Base-by-base conservation (phyloP, 2,797 vertebrate species). In the Myoxocephalus aenaeus region DNA sequence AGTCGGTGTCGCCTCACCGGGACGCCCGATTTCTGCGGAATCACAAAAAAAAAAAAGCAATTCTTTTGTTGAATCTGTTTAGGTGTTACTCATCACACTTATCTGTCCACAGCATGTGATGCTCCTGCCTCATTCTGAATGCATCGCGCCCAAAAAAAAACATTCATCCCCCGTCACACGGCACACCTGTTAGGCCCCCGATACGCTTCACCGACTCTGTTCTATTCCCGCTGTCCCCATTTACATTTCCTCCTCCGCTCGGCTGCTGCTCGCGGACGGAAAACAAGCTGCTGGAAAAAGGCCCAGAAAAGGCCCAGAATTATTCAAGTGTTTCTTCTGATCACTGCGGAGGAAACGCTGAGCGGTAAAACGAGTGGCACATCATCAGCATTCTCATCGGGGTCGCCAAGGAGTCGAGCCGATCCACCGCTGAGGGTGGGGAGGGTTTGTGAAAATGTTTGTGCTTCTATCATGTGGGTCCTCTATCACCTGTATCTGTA, bases 151-250 rank as follows among this genome's bases (percentile, higher is more conserved):
- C 63, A 13, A 74, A 66, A 80, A 22, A 76, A 32, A 2, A 4
- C 85, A 79, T 62, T 85, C 79, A 86, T 80, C 79, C 73, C 20
- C 86, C 56, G 86, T 86, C 80, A 79, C 61, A 67, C 73, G 67
- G 54, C 59, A 77, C 78, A 86, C 84, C 87, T 88, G 80, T 32
- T 74, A 80, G 44, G 36, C 77, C 62, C 3, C 36, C 73, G 84
- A 81, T 74, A 79, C 77, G 79, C 75, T 83, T 71, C 79, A 80
- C 46, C 34, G 73, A 59, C 38, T 82, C 77, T 11, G 51, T 65
- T 71, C 77, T 51, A 54, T 78, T 74, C 65, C 77, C 1, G 27
- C 54, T 5, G 73, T 65, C 71, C 20, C 68, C 42, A 70, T 79
- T 85, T 77, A 56, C 66, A 72, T 81, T 85, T 69, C 38, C 29